Percentiles rank a stretch among this genome's conserved stretches.
Conservation (phyloP, 2,888 invertebrate species). For the Pristionchus fissidentatus region DNA sequence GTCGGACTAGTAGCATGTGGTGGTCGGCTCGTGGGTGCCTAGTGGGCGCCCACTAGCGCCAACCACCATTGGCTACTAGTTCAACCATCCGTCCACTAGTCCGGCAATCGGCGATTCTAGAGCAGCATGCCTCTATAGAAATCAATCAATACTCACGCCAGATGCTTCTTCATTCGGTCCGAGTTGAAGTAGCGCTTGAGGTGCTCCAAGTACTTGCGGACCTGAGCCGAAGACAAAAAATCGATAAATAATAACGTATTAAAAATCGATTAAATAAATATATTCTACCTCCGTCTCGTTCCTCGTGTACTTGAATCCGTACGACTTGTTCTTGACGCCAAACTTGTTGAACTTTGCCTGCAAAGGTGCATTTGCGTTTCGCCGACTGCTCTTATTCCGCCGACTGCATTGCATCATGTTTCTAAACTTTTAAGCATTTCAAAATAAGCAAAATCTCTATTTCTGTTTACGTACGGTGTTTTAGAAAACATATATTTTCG, state of each 20-base stretch:
- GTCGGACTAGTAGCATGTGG: too few species aligned
- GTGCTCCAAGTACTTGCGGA: conserved; percentile 57
- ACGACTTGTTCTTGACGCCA: conserved; percentile 65
- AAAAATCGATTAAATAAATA: not conserved
- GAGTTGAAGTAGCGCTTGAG: conserved; percentile 70
- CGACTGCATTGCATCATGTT: not conserved
- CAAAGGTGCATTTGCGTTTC: not conserved
- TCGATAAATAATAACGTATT: not conserved
- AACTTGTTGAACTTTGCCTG: conserved; percentile 72
- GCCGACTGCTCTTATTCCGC: not conserved
- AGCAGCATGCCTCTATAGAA: not conserved
- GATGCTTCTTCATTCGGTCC: conserved; percentile 69
- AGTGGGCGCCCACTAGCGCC: too few species aligned
- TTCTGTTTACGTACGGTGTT: too few species aligned
- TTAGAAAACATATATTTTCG: too few species aligned
- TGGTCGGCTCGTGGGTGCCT: too few species aligned
- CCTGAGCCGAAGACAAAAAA: not conserved
- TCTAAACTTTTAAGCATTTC: not conserved
- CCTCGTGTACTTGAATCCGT: conserved; percentile 67
- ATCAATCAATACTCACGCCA: conserved; percentile 57
- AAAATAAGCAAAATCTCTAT: not conserved
- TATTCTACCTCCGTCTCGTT: conserved; percentile 69
- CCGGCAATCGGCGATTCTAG: too few species aligned
- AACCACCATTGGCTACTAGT: too few species aligned
- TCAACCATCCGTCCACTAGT: too few species aligned